Base-by-base conservation (phyloP, 2,888 invertebrate species). In the Hymenopus coronatus region DNA sequence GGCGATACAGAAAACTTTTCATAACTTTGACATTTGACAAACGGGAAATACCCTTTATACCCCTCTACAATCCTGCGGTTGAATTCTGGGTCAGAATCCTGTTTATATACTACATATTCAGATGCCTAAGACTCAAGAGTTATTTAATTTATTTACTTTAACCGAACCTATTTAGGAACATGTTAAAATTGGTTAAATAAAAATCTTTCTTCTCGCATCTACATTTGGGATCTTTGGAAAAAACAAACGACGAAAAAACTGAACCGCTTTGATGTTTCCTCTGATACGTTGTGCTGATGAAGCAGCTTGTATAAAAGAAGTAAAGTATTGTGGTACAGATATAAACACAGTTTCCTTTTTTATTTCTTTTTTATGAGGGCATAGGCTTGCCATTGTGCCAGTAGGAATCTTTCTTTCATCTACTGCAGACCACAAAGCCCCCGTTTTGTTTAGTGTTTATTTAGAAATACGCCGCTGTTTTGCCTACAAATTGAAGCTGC, bases 181-280 rank as follows among this genome's bases (percentile, higher is more conserved):
- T 40, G 81, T 81, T 86, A 86, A 86, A 85, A 20, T n/a, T 28
- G 4, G 8, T 8, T 46, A 85, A 85, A 84, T 40, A 40, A 28
- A 85, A 14, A 86, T 70, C 81, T 81, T 40, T 87, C 82, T 87
- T 82, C 28, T 87, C 82, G 33, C 87, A 87, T 87, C 27, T 82
- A 87, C 87, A 82, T 40, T 33, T 82, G 82, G 40, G 40, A 40
- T 40, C 87, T 82, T 82, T 87, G 82, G 70, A 87, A 87, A n/a
- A 87, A 87, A 87, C 87, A 87, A 87, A 87, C 87, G 87, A 87
- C 81, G 70, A 85, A 87, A 81, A 87, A 30, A 30, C 81, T 86
- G 25, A 7, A 81, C 70, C 28, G 84, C 84, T 87, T 87, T 87
- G 87, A 87, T 87, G 87, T 87, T 27, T 33, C n/a, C 82, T 70